A percentile compares a stretch with the other conserved stretches of the same genome.
Conservation (phyloP, 1,140 invertebrate genomes). For the Zaprionus davidi region DNA sequence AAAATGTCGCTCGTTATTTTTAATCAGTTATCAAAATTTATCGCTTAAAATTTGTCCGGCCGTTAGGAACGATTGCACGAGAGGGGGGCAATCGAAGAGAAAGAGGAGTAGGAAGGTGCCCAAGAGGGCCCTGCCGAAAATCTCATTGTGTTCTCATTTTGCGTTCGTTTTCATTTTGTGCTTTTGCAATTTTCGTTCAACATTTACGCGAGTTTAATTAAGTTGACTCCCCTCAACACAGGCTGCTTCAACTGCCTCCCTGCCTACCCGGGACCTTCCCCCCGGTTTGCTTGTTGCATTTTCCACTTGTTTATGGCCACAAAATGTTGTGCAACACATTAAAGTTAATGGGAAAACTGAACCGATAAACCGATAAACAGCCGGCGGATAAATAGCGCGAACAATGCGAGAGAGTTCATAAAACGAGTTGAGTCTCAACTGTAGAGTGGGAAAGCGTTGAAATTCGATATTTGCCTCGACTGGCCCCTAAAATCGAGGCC, state of each 20-base stretch:
- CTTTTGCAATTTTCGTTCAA: constrained; percentile 31
- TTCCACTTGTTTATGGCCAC: constrained; percentile 37
- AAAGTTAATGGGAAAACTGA: constrained; percentile 37
- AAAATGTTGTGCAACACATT: constrained; percentile 36
- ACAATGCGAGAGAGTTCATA: constrained; percentile 38
- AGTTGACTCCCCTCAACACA: constrained; percentile 17
- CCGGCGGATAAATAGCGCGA: constrained; percentile 21
- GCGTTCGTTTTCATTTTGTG: constrained; percentile 46
- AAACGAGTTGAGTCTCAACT: constrained; percentile 22
- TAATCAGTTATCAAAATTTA: constrained; percentile 79
- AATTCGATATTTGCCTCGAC: constrained; percentile 37
- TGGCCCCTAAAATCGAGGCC: constrained; percentile 8
- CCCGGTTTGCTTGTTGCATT: constrained; percentile 18
- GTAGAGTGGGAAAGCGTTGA: constrained; percentile 12
- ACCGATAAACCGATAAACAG: constrained; percentile 18
- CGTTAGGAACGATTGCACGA: background rate
- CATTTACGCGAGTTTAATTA: constrained; percentile 54
- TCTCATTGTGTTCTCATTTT: constrained; percentile 7
- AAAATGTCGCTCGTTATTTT: constrained; percentile 73
- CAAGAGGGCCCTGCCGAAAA: background rate
- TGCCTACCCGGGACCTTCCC: background rate
- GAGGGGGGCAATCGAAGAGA: background rate
- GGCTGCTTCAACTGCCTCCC: background rate
- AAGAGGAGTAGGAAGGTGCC: background rate
- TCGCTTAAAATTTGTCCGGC: constrained; percentile 63